A percentile compares a stretch with the other conserved stretches of the same genome.
Evolutionary conservation across 2,113 vertebrate genomes (phyloP).

Genomic region (Pterocles gutturalis): DNA sequence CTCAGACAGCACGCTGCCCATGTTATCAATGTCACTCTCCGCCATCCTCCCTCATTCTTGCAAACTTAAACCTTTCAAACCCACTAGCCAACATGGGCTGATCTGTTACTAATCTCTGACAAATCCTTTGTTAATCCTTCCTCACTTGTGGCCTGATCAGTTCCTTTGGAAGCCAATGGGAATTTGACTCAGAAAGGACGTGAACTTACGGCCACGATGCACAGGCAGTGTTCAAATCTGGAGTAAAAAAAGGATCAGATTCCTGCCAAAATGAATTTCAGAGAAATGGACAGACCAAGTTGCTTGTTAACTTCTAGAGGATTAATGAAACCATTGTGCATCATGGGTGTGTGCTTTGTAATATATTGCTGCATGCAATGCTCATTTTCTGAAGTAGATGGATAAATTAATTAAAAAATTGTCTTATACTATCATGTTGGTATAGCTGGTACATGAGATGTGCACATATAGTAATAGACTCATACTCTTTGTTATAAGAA

Average conservation of each 20-base stretch:
- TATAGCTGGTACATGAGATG: not conserved
- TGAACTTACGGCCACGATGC: accelerated
- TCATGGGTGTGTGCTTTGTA: not conserved
- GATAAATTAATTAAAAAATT: not conserved
- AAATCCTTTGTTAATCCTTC: conserved; percentile 60
- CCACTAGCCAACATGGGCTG: not conserved
- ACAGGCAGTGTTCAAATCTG: accelerated
- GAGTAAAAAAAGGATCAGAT: not conserved
- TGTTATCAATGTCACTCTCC: not conserved
- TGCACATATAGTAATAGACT: not conserved
- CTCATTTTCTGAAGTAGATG: not conserved
- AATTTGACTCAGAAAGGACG: not conserved
- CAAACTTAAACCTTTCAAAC: conserved; percentile 47
- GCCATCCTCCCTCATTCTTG: not conserved
- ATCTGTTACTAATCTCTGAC: conserved; percentile 50
- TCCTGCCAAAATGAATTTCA: not conserved
- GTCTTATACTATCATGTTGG: not conserved
- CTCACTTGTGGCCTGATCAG: not conserved
- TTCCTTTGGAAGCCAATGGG: not conserved
- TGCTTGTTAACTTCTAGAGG: not conserved
- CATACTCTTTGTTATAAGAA: not conserved
- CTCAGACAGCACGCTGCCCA: not conserved
- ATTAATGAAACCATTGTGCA: not conserved
- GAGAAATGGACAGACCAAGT: not conserved
- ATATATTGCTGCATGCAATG: not conserved